Evolutionary conservation across 1,140 invertebrate genomes (phyloP).

Genomic region (Pseudomyrmex cubaensis): DNA sequence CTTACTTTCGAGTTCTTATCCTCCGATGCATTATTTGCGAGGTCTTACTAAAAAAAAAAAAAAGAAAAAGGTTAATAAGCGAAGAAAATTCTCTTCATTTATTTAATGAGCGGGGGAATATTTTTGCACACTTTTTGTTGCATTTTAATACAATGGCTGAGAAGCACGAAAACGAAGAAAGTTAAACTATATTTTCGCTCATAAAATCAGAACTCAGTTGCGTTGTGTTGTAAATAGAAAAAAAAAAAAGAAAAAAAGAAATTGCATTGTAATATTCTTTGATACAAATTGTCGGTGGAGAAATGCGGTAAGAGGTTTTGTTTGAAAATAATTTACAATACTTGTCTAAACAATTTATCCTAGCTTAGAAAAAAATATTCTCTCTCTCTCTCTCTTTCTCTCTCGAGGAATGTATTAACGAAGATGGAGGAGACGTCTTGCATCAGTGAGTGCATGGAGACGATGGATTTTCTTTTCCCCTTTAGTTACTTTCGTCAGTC

Average conservation of each 20-base stretch:
- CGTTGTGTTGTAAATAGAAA: background rate
- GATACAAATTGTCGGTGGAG: background rate
- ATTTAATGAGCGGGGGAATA: constrained; percentile 1
- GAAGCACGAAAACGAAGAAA: background rate
- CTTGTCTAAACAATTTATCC: constrained; percentile 47
- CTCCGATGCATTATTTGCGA: constrained; percentile 12
- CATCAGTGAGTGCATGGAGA: constrained; percentile 52
- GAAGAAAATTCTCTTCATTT: background rate
- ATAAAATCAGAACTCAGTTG: background rate
- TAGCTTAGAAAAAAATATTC: background rate
- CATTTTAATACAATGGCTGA: background rate
- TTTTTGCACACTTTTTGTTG: background rate
- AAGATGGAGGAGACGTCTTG: constrained; percentile 56
- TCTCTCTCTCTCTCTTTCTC: background rate
- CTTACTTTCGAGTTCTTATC: background rate
- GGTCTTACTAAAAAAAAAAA: background rate
- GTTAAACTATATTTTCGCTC: background rate
- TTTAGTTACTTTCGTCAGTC: constrained; percentile 43
- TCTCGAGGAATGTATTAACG: constrained; percentile 44
- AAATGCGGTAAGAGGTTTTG: background rate
- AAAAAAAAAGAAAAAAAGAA: background rate
- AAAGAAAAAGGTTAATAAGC: background rate
- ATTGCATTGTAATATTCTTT: background rate
- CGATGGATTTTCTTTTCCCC: constrained; percentile 61
- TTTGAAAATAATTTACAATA: constrained; percentile 7